These are phyloP conservation scores for Camponotus floridanus DNA, from an alignment of 1,140 invertebrate species.

Conservation along the genomic window DNA sequence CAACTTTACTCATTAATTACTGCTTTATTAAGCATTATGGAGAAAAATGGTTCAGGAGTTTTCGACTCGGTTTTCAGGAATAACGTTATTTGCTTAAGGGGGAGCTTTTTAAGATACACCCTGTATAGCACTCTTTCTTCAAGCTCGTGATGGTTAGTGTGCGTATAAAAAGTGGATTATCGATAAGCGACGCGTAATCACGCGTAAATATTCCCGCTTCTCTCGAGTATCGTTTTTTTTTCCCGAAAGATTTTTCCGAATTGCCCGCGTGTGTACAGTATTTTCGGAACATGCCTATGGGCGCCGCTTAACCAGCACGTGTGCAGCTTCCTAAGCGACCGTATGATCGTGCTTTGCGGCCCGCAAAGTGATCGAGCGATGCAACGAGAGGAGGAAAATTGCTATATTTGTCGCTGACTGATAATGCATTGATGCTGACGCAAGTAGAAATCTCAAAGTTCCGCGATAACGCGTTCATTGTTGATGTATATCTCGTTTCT, in stretches of 20 bases:
- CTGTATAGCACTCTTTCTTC: too few relatives aligned
- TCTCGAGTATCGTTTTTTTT: neutral
- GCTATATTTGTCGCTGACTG: slow-evolving; percentile 28
- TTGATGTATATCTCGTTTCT: neutral
- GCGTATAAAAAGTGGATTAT: too few relatives aligned
- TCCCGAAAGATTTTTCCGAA: neutral
- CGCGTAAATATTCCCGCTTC: neutral
- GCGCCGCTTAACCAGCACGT: neutral
- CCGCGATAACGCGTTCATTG: too few relatives aligned
- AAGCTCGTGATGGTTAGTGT: too few relatives aligned
- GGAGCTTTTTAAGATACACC: too few relatives aligned
- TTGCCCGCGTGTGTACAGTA: neutral
- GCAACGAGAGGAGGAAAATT: slow-evolving; percentile 2
- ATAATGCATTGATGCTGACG: neutral
- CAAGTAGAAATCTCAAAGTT: neutral
- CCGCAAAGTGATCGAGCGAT: slow-evolving; percentile 10
- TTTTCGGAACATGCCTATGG: slow-evolving; percentile 7
- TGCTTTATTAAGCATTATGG: too few relatives aligned
- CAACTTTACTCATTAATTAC: too few relatives aligned
- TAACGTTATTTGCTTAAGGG: too few relatives aligned
- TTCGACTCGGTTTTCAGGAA: too few relatives aligned
- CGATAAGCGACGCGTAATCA: neutral
- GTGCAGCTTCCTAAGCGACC: slow-evolving; percentile 1
- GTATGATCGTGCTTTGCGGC: neutral
- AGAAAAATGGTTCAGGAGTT: too few relatives aligned